Evolutionary conservation across 1,140 invertebrate genomes (phyloP), one percentile per base, ranked within the genome.

Genomic region (Globodera rostochiensis): DNA sequence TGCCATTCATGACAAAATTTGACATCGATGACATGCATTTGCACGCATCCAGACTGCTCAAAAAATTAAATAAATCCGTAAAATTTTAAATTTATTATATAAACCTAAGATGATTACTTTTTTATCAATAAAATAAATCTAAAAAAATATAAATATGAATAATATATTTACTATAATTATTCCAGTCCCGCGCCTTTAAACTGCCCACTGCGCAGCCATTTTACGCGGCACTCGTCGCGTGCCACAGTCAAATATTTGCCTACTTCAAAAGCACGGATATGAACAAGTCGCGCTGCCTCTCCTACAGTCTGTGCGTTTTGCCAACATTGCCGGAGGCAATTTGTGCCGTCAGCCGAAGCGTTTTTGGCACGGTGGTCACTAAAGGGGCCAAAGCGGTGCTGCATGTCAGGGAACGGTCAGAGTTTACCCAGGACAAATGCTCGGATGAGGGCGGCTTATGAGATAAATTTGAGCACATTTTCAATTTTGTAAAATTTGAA

Each of bases 251-350:
- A 57, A 81, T 81, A 4, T 81, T 81, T 76, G 74, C 36, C 15
- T 81, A 81, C 57, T 81, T 80, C 60, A 81, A 81, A 76, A 45
- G 74, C 25, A 66, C 53, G 49, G 69, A 25, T 47, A 25, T 64
- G 25, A 69, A 50, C 66, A 46, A 81, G 77, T 47, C 74, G 15
- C 21, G 60, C 25, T 81, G 80, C 21, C 60, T 81, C n/a, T 81
- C 80, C 21, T 81, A 81, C 77, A 77, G 60, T 66, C 77, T 81
- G 53, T 81, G 80, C 71, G 64, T n/a, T 13, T 53, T 81, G 49
- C 80, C 80, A 6, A 67, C 66, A 50, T 4, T 49, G 25, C 69
- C 46, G 25, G 9, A 19, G 36, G 69, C 46, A 11, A 25, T 36
- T 13, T 71, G 69, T 47, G 46, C 69, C 69, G 11, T 47, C 69